Conservation (phyloP, 2,113 vertebrate genomes). For the Anarrhichthys ocellatus region DNA sequence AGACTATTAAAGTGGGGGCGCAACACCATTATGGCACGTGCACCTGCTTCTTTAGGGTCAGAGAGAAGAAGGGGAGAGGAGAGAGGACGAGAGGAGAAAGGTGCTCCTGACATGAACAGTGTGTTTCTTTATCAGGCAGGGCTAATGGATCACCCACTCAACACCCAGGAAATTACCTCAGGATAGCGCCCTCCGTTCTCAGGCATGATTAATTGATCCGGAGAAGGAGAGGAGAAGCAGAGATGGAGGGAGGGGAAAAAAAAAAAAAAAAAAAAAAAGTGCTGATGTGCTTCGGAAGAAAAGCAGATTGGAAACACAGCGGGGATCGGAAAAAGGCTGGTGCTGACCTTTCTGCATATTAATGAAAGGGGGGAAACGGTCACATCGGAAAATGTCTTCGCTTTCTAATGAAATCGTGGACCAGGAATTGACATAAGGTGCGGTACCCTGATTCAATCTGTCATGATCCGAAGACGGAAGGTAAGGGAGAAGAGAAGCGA, state of each 20-base stretch:
- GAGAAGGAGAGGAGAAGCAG: conserved; percentile 43
- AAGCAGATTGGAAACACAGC: conserved; percentile 72
- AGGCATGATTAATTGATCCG: conserved; percentile 84
- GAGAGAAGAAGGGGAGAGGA: conserved; percentile 12
- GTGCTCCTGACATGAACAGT: conserved; percentile 43
- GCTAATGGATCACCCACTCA: conserved; percentile 82
- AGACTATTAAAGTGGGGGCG: conserved; percentile 49
- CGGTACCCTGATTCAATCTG: conserved; percentile 32
- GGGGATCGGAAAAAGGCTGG: conserved; percentile 64
- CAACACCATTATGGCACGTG: conserved; percentile 39
- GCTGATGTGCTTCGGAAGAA: conserved; percentile 74
- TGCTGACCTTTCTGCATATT: conserved; percentile 80
- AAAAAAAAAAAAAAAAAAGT: conserved; percentile 62
- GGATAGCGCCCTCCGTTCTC: conserved; percentile 68
- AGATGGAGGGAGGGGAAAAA: conserved; percentile 42
- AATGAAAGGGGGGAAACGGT: conserved; percentile 66
- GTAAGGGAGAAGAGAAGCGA: background rate
- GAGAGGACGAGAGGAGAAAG: conserved; percentile 19
- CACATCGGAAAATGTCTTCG: conserved; percentile 50
- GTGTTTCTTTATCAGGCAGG: conserved; percentile 71
- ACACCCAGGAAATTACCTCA: conserved; percentile 83
- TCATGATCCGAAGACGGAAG: conserved; percentile 13
- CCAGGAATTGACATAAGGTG: conserved; percentile 29
- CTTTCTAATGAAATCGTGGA: conserved; percentile 50
- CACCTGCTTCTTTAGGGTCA: conserved; percentile 56